These are phyloP conservation scores for Eupsittula cactorum DNA, from an alignment of 2,113 vertebrate genomes.

Conservation along the genomic window DNA sequence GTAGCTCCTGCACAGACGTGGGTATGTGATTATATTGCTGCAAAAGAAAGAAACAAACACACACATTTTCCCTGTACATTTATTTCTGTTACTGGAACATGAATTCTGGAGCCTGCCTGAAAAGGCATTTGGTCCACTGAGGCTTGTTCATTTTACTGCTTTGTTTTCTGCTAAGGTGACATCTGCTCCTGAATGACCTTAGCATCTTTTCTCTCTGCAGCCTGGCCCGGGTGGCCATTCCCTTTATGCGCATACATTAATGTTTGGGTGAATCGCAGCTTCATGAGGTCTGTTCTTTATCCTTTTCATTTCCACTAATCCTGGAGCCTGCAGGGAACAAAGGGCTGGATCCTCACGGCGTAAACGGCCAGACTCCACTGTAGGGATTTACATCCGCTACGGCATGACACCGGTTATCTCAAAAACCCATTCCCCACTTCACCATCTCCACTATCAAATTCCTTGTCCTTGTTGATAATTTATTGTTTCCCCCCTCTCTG, in stretches of 20 bases:
- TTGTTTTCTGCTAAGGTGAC: conserved; percentile 73
- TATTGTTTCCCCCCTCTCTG: accelerated
- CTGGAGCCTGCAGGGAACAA: conserved; percentile 36
- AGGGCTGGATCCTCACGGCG: conserved; percentile 50
- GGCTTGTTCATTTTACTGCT: conserved; percentile 68
- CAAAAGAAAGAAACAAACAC: conserved; percentile 37
- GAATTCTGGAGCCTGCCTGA: conserved; percentile 52
- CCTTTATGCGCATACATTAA: conserved; percentile 72
- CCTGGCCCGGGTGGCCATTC: conserved; percentile 60
- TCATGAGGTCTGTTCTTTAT: conserved; percentile 64
- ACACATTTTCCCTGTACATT: conserved; percentile 23
- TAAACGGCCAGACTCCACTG: not conserved
- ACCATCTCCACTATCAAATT: not conserved
- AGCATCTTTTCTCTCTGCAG: conserved; percentile 58
- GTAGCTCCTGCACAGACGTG: conserved; percentile 33
- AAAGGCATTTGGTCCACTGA: conserved; percentile 69
- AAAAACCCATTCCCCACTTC: not conserved
- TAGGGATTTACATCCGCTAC: not conserved
- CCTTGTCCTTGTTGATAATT: not conserved
- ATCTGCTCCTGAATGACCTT: conserved; percentile 75
- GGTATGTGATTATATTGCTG: conserved; percentile 30
- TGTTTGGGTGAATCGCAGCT: conserved; percentile 51
- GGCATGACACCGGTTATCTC: conserved; percentile 25
- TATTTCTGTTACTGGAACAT: conserved; percentile 61
- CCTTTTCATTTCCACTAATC: conserved; percentile 61